Conservation (phyloP, 2,797 vertebrate genomes). For the Agapornis canus region DNA sequence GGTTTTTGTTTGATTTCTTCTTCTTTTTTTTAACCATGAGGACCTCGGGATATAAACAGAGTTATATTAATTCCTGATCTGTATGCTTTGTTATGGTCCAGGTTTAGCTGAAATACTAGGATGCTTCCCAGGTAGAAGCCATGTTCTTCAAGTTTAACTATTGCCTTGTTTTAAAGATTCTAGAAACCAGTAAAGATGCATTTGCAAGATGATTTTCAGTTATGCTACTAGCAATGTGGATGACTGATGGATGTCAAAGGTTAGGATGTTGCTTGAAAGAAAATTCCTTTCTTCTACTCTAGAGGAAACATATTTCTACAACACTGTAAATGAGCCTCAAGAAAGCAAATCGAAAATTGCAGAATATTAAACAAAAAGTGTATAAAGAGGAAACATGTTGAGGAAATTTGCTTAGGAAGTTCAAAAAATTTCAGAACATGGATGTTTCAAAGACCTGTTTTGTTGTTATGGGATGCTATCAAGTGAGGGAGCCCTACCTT, state of each 20-base stretch:
- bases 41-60: background rate
- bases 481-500: background rate
- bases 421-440: background rate
- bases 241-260: background rate
- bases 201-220: background rate
- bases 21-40: background rate
- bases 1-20: background rate
- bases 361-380: background rate
- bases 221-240: rapidly evolving
- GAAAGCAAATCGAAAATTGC: background rate
- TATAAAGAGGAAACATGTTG: background rate
- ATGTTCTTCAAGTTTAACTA: background rate
- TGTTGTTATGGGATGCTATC: background rate
- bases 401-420: background rate
- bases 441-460: background rate
- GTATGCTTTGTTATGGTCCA: background rate
- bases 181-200: background rate
- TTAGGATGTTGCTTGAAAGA: background rate
- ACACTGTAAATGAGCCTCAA: background rate
- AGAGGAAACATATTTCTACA: background rate
- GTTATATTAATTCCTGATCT: background rate
- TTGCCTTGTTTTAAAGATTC: background rate
- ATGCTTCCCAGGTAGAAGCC: background rate
- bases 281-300: background rate
- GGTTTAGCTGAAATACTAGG: background rate